Evolutionary conservation across 2,888 invertebrate species (phyloP), one percentile per base, ranked within the genome.

Genomic region (Cryptophagus acutangulus): DNA sequence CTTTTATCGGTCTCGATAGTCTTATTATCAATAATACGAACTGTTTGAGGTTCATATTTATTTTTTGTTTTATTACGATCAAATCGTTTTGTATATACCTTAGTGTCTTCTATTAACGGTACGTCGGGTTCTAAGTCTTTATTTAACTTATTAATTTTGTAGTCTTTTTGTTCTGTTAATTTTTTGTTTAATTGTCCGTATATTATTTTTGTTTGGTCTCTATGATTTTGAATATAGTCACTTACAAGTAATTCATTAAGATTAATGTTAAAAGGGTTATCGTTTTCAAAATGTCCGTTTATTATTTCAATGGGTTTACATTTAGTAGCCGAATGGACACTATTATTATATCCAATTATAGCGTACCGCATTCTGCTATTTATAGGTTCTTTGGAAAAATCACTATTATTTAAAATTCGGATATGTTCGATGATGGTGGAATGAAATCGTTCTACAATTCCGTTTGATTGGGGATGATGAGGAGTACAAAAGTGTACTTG

Each of bases 381-480:
- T 15, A 40, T 40, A 16, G 14, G 2, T 15, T 40, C 35, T 1
- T 10, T 40, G 15, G 34, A 35, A 35, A 35, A 40, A n/a, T 40
- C 17, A 26, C 26, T 35, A 13, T 36, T 36, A 13, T 43, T 43
- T 9, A 40, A 18, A 17, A 43, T 28, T 4, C 41, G 29, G 2
- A 40, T 35, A 12, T 36, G 38, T 42, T 54, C 54, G 4, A 45
- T 38, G 10, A 54, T n/a, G 1, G 48, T 48, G 3, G 31, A 31
- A 15, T 31, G 31, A n/a, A 1, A 50, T 18, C 50, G 24, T 42
- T 53, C 50, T 12, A 53, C 36, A 2, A 36, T 36, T 10, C 47
- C 42, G 16, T 54, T 54, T 20, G 40, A 41, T 13, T 49, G 43
- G 1, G 49, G 47, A 30, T 52, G 46, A 14, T 48, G 40, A 3